Evolutionary conservation across 2,888 invertebrate genomes (phyloP).

Genomic region (Andricus curvator): DNA sequence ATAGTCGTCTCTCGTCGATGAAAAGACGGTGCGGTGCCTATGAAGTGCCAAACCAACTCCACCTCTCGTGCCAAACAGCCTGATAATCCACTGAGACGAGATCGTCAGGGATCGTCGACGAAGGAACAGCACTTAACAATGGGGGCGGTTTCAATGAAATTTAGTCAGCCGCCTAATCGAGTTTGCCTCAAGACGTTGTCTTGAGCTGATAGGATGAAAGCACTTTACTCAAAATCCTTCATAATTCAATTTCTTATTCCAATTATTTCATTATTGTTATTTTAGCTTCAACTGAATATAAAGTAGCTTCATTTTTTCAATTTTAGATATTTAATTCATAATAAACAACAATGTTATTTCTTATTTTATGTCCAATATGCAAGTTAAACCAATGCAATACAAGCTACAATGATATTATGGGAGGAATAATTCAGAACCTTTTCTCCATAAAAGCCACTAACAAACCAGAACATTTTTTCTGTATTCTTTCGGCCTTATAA

Average conservation of each 20-base stretch:
- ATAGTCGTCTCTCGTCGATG: not conserved
- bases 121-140: slow-evolving; percentile 30
- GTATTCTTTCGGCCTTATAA: too few relatives aligned
- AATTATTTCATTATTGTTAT: not conserved
- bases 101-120: slow-evolving; percentile 21
- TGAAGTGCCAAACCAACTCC: slow-evolving; percentile 25
- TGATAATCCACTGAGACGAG: slow-evolving; percentile 34
- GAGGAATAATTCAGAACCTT: too few relatives aligned
- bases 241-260: not conserved
- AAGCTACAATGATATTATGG: too few relatives aligned
- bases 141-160: slow-evolving; percentile 31
- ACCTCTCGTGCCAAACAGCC: slow-evolving; percentile 22
- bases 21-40: not conserved
- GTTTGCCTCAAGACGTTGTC: slow-evolving; percentile 8
- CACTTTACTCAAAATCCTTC: not conserved
- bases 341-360: too few relatives aligned
- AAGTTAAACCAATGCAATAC: too few relatives aligned
- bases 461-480: too few relatives aligned
- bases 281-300: not conserved
- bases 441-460: too few relatives aligned
- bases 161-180: slow-evolving; percentile 33
- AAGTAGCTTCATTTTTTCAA: too few relatives aligned
- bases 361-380: too few relatives aligned
- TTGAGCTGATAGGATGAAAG: slow-evolving; percentile 7
- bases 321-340: too few relatives aligned